Percentiles rank a stretch among this genome's conserved stretches.
Conservation (phyloP, 2,888 invertebrate genomes). For the Cheilosia soror region DNA sequence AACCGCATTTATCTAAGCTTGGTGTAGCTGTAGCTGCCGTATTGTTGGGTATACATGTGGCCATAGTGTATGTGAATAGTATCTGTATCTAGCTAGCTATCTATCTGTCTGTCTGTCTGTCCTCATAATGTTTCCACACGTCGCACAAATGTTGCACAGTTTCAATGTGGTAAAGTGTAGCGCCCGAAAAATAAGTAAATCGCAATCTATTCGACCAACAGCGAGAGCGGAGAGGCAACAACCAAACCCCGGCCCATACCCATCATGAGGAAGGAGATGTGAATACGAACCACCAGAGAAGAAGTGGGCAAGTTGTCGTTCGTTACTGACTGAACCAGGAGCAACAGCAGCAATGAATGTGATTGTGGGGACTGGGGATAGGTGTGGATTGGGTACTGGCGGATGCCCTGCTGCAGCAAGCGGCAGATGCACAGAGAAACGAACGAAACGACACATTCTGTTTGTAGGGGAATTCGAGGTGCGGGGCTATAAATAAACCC, state of each 20-base stretch:
- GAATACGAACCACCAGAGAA: slow-evolving; percentile 15
- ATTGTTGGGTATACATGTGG: slow-evolving; percentile 12
- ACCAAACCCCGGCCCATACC: neutral
- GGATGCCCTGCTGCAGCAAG: slow-evolving; percentile 1
- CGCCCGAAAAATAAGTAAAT: slow-evolving; percentile 49
- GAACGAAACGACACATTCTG: slow-evolving; percentile 5
- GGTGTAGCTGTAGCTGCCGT: slow-evolving; percentile 1
- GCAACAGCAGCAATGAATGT: slow-evolving; percentile 1
- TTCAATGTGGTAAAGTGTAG: slow-evolving; percentile 50
- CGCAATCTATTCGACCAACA: slow-evolving; percentile 46
- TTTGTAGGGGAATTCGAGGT: slow-evolving; percentile 38
- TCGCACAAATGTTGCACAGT: slow-evolving; percentile 63
- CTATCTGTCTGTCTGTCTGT: slow-evolving; percentile 32
- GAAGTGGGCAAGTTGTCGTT: slow-evolving; percentile 32
- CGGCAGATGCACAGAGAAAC: slow-evolving; percentile 51
- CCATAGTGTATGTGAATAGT: neutral
- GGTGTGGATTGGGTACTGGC: slow-evolving; percentile 1
- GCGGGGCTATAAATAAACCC: slow-evolving; percentile 54
- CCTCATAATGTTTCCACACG: slow-evolving; percentile 43
- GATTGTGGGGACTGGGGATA: slow-evolving; percentile 23
- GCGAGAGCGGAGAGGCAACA: neutral
- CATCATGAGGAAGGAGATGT: neutral
- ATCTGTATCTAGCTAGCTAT: slow-evolving; percentile 4
- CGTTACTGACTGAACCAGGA: slow-evolving; percentile 29
- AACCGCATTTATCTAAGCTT: slow-evolving; percentile 47